Conservation (phyloP, 2,113 vertebrate genomes). For the Fregetta grallaria region DNA sequence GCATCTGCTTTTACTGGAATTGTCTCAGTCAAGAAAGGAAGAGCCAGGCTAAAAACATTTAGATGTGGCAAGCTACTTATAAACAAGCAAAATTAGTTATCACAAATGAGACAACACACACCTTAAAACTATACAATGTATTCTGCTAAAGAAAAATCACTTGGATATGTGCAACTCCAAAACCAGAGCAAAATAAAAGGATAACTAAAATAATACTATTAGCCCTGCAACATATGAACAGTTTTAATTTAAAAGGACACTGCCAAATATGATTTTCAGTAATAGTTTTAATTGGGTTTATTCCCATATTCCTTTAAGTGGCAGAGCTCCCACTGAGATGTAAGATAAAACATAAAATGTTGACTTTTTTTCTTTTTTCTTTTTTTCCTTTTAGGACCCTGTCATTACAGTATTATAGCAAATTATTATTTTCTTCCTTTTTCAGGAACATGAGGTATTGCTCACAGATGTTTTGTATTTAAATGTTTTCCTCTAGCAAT, state of each 20-base stretch:
- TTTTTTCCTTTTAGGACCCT: neutral
- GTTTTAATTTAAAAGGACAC: conserved; percentile 52
- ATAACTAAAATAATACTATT: neutral
- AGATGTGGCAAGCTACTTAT: neutral
- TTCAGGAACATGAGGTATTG: neutral
- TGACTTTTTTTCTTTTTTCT: neutral
- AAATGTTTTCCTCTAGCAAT: neutral
- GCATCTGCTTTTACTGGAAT: neutral
- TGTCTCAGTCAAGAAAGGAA: neutral
- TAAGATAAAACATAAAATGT: neutral
- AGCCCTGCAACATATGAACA: neutral
- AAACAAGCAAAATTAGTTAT: neutral
- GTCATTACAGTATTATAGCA: neutral
- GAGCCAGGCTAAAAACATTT: neutral
- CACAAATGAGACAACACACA: neutral
- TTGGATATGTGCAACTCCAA: neutral
- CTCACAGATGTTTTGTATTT: neutral
- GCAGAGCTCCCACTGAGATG: neutral
- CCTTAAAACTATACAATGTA: neutral
- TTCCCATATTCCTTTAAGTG: neutral
- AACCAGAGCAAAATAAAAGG: neutral
- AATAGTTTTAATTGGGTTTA: neutral
- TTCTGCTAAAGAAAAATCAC: neutral
- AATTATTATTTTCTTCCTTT: neutral
- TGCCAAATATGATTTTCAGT: neutral